Evolutionary conservation across 2,113 vertebrate genomes (phyloP).

Genomic region (Cervus canadensis): DNA sequence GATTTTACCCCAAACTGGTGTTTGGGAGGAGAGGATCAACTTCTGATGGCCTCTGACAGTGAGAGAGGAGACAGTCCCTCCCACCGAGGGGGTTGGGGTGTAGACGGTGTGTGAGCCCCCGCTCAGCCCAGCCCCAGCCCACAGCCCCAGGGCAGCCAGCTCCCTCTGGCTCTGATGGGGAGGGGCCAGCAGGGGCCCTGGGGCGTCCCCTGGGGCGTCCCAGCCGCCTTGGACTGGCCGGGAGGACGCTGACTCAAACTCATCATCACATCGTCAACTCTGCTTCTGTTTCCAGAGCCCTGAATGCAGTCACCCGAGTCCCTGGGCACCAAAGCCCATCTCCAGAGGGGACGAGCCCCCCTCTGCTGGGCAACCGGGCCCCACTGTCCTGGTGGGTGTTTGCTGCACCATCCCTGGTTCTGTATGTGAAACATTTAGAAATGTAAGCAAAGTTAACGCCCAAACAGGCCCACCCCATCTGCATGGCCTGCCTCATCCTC

Average conservation of each 20-base stretch:
- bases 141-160: accelerated
- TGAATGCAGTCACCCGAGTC: accelerated
- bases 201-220: accelerated
- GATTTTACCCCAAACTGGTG: accelerated
- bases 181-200: not conserved
- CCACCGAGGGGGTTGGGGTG: accelerated
- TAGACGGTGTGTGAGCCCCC: accelerated
- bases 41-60: accelerated
- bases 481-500: accelerated
- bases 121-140: accelerated
- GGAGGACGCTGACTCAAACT: accelerated
- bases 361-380: accelerated
- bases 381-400: accelerated
- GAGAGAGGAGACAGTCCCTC: not conserved
- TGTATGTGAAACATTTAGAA: accelerated
- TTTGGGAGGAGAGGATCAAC: not conserved
- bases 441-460: accelerated
- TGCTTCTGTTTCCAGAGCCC: not conserved
- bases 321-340: accelerated
- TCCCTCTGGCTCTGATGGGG: accelerated
- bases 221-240: accelerated
- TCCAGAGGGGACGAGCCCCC: not conserved
- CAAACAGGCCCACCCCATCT: accelerated
- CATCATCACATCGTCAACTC: not conserved
- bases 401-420: accelerated